Evolutionary conservation across 1,140 invertebrate genomes (phyloP), one percentile per base, ranked within the genome.

Genomic region (Oedothorax gibbosus): DNA sequence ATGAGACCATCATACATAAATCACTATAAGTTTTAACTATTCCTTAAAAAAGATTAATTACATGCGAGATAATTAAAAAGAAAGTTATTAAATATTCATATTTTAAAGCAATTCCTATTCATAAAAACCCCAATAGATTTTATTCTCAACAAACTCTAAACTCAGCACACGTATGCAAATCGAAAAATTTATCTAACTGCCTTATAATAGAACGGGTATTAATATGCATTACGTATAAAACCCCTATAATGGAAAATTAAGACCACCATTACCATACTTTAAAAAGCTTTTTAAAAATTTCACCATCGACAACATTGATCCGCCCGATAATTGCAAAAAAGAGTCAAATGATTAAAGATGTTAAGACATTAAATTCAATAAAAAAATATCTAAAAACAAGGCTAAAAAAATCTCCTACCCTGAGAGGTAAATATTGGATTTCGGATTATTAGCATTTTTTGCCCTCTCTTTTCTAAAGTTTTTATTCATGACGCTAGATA

Each of bases 341-440:
- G 64, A 65, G 77, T 79, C 77, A 79, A 79, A 79, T 54, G 77
- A 79, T 79, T 57, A 56, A 68, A 56, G 35, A 72, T 72, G 80
- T 65, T 82, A 82, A 82, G 80, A 73, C 80, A 82, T 82, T 82
- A 82, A 62, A 73, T 7, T 73, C 64, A 1, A 49, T 60, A 18
- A 60, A 81, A 56, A 72, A 82, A 64, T 51, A 21, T 11, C 50
- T 8, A 54, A 35, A 51, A 79, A 54, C 66, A 68, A 68, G 14
- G n/a, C 7, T n/a, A 71, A 60, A 57, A 83, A 66, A 54, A 20
- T 35, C 60, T 53, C 72, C 69, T 7, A 62, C 57, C 56, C 80
- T 12, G 12, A 20, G 65, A 51, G 51, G 71, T 65, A 84, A 84
- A 84, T 84, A 84, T 84, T 75, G 81, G 76, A 84, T 75, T 84